Conservation (phyloP, 2,113 vertebrate species). For the Pomatostomus ruficeps region DNA sequence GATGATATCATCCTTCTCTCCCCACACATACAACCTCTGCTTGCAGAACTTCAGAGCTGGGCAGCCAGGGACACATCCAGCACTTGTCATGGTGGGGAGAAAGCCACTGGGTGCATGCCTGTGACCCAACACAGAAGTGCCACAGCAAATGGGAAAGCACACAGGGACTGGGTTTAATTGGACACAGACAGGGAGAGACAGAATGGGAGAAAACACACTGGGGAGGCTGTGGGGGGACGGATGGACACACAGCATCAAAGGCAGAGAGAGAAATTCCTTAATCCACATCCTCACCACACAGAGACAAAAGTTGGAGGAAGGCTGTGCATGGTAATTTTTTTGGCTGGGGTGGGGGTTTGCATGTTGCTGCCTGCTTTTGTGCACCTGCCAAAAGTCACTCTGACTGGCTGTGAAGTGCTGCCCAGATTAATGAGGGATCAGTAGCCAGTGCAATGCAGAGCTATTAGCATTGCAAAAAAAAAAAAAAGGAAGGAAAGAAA, state of each 20-base stretch:
- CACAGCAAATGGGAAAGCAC: not conserved
- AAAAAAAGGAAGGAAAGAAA: no score
- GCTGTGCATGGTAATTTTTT: constrained; percentile 9
- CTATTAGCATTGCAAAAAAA: constrained; percentile 32
- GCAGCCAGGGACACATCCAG: not conserved
- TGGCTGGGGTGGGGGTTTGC: not conserved
- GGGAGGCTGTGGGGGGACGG: not conserved
- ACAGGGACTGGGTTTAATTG: rapidly evolving
- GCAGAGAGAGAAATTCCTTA: constrained; percentile 24
- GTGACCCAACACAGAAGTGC: not conserved
- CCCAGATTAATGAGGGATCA: constrained; percentile 63
- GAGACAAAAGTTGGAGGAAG: constrained; percentile 21
- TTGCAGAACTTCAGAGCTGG: not conserved
- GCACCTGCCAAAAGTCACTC: constrained; percentile 61
- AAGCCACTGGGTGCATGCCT: not conserved
- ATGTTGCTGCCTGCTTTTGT: constrained; percentile 25
- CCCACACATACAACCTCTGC: not conserved
- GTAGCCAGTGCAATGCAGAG: constrained; percentile 40
- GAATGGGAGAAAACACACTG: not conserved
- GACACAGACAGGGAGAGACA: not conserved
- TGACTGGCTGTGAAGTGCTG: not conserved
- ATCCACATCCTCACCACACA: not conserved
- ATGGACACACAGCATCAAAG: constrained; percentile 40
- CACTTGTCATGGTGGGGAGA: not conserved
- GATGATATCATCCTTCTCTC: not conserved